Evolutionary conservation across 2,113 vertebrate species (phyloP).

Genomic region (Alosa alosa): DNA sequence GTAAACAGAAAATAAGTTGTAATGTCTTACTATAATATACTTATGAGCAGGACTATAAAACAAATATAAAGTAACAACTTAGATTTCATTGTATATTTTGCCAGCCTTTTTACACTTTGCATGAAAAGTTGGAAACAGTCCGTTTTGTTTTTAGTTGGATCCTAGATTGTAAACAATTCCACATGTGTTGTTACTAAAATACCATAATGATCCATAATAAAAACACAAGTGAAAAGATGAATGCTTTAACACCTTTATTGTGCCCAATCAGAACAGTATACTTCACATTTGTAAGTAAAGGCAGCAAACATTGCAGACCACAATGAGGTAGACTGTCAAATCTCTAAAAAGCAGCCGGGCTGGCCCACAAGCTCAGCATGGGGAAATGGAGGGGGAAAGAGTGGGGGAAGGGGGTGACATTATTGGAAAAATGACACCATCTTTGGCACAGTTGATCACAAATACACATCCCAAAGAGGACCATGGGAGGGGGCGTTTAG

Average conservation of each 20-base stretch:
- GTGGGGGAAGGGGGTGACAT: background rate
- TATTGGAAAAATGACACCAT: conserved; percentile 15
- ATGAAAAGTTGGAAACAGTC: too few relatives aligned
- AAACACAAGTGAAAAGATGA: conserved; percentile 39
- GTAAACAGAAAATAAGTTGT: too few relatives aligned
- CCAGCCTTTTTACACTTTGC: too few relatives aligned
- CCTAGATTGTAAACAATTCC: too few relatives aligned
- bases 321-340: conserved; percentile 99
- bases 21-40: too few relatives aligned
- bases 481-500: conserved; percentile 63
- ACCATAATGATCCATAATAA: background rate
- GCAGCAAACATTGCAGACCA: conserved; percentile 94
- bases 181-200: too few relatives aligned
- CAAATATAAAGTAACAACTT: too few relatives aligned
- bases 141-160: too few relatives aligned
- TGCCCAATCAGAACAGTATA: conserved; percentile 90
- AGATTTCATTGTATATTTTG: too few relatives aligned
- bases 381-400: conserved; percentile 65
- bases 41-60: too few relatives aligned
- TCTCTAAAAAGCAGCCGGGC: conserved; percentile 95
- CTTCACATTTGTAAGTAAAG: conserved; percentile 92
- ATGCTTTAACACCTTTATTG: conserved; percentile 99
- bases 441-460: conserved; percentile 79
- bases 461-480: conserved; percentile 86
- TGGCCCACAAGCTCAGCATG: conserved; percentile 88